Base-by-base conservation (phyloP, 2,797 vertebrate genomes). In the Kryptolebias ocellatus region DNA sequence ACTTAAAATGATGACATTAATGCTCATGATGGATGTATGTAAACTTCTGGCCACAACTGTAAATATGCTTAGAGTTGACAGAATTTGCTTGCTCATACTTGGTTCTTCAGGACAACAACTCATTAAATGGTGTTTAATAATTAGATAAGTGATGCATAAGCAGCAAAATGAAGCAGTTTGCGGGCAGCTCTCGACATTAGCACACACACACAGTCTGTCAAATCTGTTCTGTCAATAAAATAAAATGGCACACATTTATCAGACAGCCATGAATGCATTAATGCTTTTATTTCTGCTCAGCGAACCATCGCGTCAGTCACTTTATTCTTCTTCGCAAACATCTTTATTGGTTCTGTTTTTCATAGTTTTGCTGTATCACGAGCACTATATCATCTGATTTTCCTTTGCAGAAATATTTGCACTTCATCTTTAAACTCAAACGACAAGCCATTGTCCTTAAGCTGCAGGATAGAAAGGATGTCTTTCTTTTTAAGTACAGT, bases 61-160 rank as follows among this genome's bases (percentile, higher is more conserved):
- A 6, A 61, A 42, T 31, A 54, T 57, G 68, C 83, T 71, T 24
- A 24, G n/a, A 52, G 28, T 59, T 47, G n/a, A n/a, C 27, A 12
- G 67, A 53, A 56, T 60, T 45, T 49, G 37, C 3, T 51, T 54
- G 24, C 60, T 61, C 54, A 55, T 8, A 17, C 17, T 47, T 54
- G 69, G 70, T 80, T 86, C 75, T 84, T 87, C 87, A 89, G 85
- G 89, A 90, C 90, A 91, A 87, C 83, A 80, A 53, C 73, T 64
- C 29, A 9, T n/a, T 6, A 3, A 49, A 49, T 18, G 46, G 20
- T 49, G 46, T 18, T 49, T 49, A 42, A 12, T 42, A 42, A 42
- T 42, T 12, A 14, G 39, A 42, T 42, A 42, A 42, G 39, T 42
- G 39, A 42, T 42, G 39, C 39, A 42, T 12, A 42, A n/a, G 31